These are phyloP conservation scores for Tenebrosternarchus preto DNA, from an alignment of 2,113 vertebrate species.

Conservation along the genomic window DNA sequence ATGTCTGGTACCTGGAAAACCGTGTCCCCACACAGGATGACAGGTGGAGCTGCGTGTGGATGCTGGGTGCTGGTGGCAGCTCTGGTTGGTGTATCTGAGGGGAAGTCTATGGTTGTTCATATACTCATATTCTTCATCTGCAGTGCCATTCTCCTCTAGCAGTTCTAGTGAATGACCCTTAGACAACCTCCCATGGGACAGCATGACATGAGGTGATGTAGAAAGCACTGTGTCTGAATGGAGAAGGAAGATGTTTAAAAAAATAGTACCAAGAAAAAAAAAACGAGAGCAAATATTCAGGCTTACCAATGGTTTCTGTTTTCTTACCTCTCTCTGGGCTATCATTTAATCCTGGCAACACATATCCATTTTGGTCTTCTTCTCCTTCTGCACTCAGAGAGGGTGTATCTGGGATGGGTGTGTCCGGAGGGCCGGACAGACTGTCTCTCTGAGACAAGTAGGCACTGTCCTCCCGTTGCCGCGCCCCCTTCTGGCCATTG, in stretches of 20 bases:
- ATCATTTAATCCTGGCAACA: conserved; percentile 79
- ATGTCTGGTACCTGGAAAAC: conserved; percentile 51
- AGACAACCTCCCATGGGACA: conserved; percentile 62
- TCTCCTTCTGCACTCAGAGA: conserved; percentile 75
- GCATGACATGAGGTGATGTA: conserved; percentile 62
- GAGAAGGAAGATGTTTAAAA: conserved; percentile 13
- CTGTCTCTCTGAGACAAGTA: conserved; percentile 85
- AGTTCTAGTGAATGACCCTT: conserved; percentile 56
- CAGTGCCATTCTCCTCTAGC: conserved; percentile 60
- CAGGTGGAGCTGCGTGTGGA: conserved; percentile 57
- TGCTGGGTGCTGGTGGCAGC: conserved; percentile 11
- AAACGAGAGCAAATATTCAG: background rate
- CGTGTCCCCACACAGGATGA: conserved; percentile 51
- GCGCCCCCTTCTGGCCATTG: conserved; percentile 73
- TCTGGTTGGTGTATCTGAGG: conserved; percentile 29
- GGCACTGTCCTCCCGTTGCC: conserved; percentile 84
- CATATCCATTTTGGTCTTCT: conserved; percentile 87
- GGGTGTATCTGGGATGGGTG: conserved; percentile 64
- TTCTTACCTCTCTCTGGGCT: conserved; percentile 76
- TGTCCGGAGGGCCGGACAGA: conserved; percentile 69
- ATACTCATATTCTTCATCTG: conserved; percentile 86
- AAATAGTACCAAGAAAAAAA: background rate
- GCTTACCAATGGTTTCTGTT: too few relatives aligned
- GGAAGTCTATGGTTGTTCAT: conserved; percentile 80
- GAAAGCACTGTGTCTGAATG: conserved; percentile 66